Conservation (phyloP, 2,797 vertebrate genomes). For the Poeciliopsis gracilis region DNA sequence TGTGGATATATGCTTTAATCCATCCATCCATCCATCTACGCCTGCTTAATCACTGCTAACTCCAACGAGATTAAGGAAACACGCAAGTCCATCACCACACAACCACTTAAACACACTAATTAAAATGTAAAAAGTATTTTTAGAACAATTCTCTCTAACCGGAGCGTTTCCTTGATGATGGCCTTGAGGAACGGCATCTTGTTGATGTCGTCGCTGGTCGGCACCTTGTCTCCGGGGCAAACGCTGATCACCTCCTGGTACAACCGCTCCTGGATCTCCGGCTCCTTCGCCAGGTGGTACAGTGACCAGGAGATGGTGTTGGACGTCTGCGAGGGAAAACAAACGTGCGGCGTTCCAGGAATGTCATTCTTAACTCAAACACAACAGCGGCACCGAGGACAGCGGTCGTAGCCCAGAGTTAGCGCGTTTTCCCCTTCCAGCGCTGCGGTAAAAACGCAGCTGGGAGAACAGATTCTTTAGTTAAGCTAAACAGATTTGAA, state of each 20-base stretch:
- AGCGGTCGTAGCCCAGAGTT: background rate
- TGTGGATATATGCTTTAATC: background rate
- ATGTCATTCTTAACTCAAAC: background rate
- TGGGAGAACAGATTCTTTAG: background rate
- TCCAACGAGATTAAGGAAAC: background rate
- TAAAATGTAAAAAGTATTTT: background rate
- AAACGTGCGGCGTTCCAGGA: background rate
- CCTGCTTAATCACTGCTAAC: background rate
- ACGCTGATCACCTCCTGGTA: conserved; percentile 75
- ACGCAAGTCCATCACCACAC: background rate
- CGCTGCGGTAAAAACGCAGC: background rate
- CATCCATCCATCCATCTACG: background rate
- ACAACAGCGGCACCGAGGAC: background rate
- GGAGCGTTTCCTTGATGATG: conserved; percentile 79
- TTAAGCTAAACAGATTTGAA: background rate
- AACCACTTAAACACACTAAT: background rate
- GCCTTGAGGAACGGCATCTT: conserved; percentile 83
- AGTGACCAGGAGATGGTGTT: conserved; percentile 83
- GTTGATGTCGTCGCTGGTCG: conserved; percentile 69
- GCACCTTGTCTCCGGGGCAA: conserved; percentile 75
- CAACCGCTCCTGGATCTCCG: conserved; percentile 76
- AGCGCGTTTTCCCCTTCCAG: background rate
- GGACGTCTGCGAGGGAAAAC: conserved; percentile 76
- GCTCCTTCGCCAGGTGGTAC: conserved; percentile 78
- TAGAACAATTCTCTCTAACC: conserved; percentile 58